Conservation (phyloP, 1,140 invertebrate genomes). For the Coenobita brevimanus region DNA sequence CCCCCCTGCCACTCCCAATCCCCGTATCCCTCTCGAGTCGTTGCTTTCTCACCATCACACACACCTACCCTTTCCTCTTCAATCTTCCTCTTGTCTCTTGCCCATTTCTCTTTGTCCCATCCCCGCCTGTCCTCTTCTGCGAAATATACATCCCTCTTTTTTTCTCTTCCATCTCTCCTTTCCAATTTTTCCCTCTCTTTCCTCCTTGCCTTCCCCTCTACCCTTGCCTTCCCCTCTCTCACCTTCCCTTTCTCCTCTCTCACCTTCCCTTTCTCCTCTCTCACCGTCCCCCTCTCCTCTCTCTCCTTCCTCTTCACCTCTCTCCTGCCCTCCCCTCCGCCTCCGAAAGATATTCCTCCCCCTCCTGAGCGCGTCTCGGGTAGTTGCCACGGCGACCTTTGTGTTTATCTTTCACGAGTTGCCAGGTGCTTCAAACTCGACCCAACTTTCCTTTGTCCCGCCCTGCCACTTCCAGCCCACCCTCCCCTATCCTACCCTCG, state of each 20-base stretch:
- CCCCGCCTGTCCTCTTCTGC: not conserved
- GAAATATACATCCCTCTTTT: not conserved
- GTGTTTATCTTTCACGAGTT: slow-evolving; percentile 39
- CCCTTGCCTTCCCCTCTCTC: not conserved
- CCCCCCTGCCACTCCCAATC: not conserved
- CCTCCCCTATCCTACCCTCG: not conserved
- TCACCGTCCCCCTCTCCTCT: not conserved
- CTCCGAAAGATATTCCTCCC: not conserved
- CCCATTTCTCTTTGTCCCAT: not conserved
- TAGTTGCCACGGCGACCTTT: slow-evolving; percentile 41
- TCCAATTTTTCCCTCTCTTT: not conserved
- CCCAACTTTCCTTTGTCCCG: slow-evolving; percentile 34
- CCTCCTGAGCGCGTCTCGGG: too few relatives aligned
- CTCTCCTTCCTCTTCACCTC: not conserved
- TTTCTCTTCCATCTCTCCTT: not conserved
- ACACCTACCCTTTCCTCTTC: not conserved
- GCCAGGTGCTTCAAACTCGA: slow-evolving; percentile 33
- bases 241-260: not conserved
- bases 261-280: not conserved
- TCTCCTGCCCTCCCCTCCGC: not conserved
- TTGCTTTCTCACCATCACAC: not conserved
- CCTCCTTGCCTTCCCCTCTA: not conserved
- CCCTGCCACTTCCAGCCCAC: slow-evolving; percentile 27
- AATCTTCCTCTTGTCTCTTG: not conserved
- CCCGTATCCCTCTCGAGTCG: not conserved